Evolutionary conservation across 2,888 invertebrate species (phyloP), one percentile per base, ranked within the genome.

Genomic region (Macrosoma leucophasiata): DNA sequence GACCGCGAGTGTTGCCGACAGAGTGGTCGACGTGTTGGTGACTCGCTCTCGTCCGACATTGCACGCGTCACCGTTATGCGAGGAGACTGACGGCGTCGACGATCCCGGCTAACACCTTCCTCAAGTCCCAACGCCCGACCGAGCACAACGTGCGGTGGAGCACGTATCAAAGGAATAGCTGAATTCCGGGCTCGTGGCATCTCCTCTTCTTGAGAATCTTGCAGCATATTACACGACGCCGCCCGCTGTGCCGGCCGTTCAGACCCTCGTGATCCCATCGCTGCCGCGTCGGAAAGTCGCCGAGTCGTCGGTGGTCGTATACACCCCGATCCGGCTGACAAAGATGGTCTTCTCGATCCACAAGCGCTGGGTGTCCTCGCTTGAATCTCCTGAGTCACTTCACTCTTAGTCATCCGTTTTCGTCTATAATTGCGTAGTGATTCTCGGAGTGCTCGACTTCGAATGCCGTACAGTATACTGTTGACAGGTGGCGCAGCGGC

Each of bases 301-400:
- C 84, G 59, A 1, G 81, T 78, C 2, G 81, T 77, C 10, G 73
- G 78, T 8, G 79, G 81, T 29, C 82, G 61, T 28, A 81, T 69
- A 39, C 77, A 72, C 1, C 82, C 82, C 0, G 84, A 59, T 50
- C 88, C 68, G 56, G 84, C 88, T 2, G 90, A 91, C 28, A 91
- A 70, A 1, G 91, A 91, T 0, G 91, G 92, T 27, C 92, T 77
- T 31, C 92, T 81, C 0, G 91, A 92, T 1, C 91, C 92, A 41
- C 91, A 91, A 1, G 89, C 91, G 41, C 92, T 92, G 3, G 92
- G 93, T 2, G 92, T 92, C 43, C 92, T 78, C 3, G 92, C 92
- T 64, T 93, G 92, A 42, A 93, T 93, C 66, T 93, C 93, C 59
- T 91, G 90, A 42, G 91, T 90, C 25, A 93, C 88, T 63, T 93